Base-by-base conservation (phyloP, 2,797 vertebrate species). In the Allobates femoralis region DNA sequence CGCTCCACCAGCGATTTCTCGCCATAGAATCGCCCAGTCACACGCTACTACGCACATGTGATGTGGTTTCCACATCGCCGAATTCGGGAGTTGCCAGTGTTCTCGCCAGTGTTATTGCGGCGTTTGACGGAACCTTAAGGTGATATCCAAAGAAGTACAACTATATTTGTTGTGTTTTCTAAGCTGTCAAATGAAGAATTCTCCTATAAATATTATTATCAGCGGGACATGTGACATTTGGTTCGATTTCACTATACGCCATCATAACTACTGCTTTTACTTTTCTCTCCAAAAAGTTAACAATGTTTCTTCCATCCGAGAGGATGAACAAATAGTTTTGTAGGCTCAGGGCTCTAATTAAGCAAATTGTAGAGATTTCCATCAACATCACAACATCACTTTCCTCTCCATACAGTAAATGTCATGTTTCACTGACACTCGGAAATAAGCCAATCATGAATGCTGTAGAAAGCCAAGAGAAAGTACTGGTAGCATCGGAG, bases 341-440 rank as follows among this genome's bases (percentile, higher is more conserved):
- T 87, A 90, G 89, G 91, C 86, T 86, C 87, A 55, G 89, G 91
- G 90, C 87, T 89, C 89, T 89, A 89, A 89, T 91, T 90, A 92
- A 86, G 89, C 81, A 90, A 91, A 90, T 46, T 73, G 88, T 90
- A 84, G 64, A 0, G 0, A 79, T 89, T 90, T 84, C 84, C 77
- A 86, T 87, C 84, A 82, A 89, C 90, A 90, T 88, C 89, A 89
- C 77, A 87, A 58, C 71, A 5, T 89, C 88, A 79, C 79, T 86
- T 89, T 86, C 90, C 88, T 85, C 62, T 86, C 86, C 91, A 86
- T 90, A 88, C 69, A 85, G 83, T 88, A 82, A 83, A 91, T 87
- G 90, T 89, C 91, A 89, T 92, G 89, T 90, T 89, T 92, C 88
- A 34, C 66, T 85, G 92, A 91, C 90, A 92, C 86, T 0, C 34